Conservation (phyloP, 2,888 invertebrate genomes). For the Orthonevra nobilis region DNA sequence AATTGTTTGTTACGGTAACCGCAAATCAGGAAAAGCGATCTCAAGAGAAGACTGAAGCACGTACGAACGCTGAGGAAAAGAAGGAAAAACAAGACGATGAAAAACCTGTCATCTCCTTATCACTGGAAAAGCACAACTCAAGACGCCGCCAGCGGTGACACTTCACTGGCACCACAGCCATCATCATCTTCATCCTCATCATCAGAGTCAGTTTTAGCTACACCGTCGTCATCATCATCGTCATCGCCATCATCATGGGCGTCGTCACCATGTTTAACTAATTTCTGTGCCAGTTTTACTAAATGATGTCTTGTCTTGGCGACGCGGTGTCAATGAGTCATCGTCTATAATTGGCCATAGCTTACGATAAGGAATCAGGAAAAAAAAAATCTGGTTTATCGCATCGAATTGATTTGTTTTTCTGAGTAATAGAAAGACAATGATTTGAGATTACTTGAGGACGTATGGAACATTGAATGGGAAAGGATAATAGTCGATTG, state of each 20-base stretch:
- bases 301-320: constrained; percentile 65
- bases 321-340: constrained; percentile 65
- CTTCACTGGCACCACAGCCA: constrained; percentile 42
- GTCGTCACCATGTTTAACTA: constrained; percentile 61
- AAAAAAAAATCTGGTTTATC: constrained; percentile 38
- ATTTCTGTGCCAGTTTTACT: constrained; percentile 59
- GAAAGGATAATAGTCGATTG: no score
- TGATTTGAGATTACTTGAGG: no score
- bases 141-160: constrained; percentile 50
- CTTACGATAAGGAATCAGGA: constrained; percentile 28
- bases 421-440: no score
- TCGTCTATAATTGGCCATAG: constrained; percentile 53
- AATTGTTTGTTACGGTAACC: background rate
- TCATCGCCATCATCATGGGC: constrained; percentile 36
- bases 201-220: constrained; percentile 5
- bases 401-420: constrained; percentile 27
- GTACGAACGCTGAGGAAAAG: no score
- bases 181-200: constrained; percentile 6
- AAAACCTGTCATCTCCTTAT: constrained; percentile 67
- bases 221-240: constrained; percentile 13
- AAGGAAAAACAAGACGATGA: constrained; percentile 27
- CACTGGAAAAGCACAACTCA: constrained; percentile 28
- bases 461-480: no score
- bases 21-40: background rate
- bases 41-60: background rate